Evolutionary conservation across 2,797 vertebrate species (phyloP).

Genomic region (Muscicapa striata): DNA sequence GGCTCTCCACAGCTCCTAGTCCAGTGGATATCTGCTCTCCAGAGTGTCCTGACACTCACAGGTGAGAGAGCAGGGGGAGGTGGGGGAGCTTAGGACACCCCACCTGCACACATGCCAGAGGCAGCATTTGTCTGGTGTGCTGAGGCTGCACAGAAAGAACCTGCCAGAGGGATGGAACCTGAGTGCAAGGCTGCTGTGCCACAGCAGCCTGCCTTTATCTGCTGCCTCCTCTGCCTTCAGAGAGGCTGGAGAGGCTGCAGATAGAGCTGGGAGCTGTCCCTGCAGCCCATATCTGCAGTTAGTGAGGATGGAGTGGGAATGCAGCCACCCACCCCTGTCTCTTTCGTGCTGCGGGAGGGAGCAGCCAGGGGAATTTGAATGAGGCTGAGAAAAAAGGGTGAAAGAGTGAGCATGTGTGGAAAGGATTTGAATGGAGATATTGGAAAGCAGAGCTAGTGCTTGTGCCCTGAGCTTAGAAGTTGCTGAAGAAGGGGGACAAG

Average conservation of each 20-base stretch:
- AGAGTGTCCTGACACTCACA: background rate
- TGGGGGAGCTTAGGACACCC: no score
- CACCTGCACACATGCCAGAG: background rate
- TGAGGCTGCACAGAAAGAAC: background rate
- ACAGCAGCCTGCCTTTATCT: background rate
- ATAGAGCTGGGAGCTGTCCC: background rate
- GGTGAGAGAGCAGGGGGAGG: background rate
- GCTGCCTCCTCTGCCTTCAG: background rate
- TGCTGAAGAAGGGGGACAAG: background rate
- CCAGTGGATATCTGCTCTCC: background rate
- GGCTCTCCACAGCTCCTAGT: background rate
- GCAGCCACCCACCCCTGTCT: background rate
- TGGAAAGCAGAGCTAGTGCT: background rate
- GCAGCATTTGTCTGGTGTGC: background rate
- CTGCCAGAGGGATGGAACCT: background rate
- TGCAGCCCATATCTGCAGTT: fast-evolving
- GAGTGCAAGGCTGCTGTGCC: fast-evolving
- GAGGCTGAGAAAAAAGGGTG: background rate
- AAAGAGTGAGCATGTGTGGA: background rate
- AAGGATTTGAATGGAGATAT: background rate
- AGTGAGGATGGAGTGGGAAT: background rate
- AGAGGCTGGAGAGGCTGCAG: background rate
- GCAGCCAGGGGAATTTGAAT: background rate
- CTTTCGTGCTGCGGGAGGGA: background rate
- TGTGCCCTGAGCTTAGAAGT: background rate